Conservation (phyloP, 2,797 vertebrate species). For the Eidolon dupreanum region DNA sequence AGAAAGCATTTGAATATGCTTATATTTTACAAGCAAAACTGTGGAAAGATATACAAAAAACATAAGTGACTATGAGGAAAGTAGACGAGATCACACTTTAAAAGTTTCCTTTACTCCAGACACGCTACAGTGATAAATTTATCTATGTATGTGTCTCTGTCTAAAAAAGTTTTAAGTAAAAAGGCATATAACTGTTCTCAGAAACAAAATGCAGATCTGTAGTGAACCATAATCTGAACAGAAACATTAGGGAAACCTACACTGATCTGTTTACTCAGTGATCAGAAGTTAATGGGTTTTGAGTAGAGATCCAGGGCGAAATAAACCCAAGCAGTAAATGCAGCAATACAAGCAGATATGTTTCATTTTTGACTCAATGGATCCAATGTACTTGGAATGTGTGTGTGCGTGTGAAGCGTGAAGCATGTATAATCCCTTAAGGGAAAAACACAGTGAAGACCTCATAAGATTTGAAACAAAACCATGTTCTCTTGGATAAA, state of each 20-base stretch:
- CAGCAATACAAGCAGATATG: not conserved
- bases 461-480: not conserved
- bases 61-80: not conserved
- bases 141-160: not conserved
- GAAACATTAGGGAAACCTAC: not conserved
- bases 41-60: not conserved
- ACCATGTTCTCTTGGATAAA: not conserved
- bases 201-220: not conserved
- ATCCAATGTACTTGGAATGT: not conserved
- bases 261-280: not conserved
- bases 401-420: not conserved
- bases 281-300: not conserved
- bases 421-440: not conserved
- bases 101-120: not conserved
- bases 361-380: not conserved
- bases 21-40: not conserved
- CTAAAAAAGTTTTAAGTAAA: not conserved
- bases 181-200: not conserved
- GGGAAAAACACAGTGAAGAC: not conserved
- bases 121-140: not conserved
- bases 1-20: not conserved
- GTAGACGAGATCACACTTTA: not conserved
- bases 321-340: not conserved
- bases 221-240: not conserved
- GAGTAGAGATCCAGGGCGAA: not conserved